Evolutionary conservation across 2,888 invertebrate species (phyloP), one percentile per base, ranked within the genome.

Genomic region (Creontiades dilutus): DNA sequence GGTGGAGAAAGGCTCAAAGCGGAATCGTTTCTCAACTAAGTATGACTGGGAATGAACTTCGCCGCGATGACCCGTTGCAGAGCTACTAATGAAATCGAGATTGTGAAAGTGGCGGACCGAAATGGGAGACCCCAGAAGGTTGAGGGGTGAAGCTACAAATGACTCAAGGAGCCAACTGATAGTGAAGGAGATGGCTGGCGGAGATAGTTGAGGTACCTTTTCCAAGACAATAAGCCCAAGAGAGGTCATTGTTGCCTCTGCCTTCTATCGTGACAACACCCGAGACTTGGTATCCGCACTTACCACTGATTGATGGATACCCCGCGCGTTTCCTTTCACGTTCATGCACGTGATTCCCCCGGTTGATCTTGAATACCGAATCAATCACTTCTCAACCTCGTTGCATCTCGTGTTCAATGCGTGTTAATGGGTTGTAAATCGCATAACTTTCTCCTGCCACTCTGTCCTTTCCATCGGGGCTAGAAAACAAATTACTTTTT

Each of bases 191-290:
- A 82, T 82, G 82, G 82, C 82, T 48, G 27, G 52, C 52, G 3
- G 9, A 82, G 82, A 82, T 82, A 82, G 48, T 23, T 14, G 37
- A 47, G 47, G 78, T 37, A 46, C 16, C 46, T 82, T 82, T 27
- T 52, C 52, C 52, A 48, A 82, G 82, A 82, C 82, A 82, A 82
- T 82, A 82, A 82, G 47, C 82, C 52, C 82, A 19, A 82, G 82
- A 82, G 82, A 82, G 82, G 82, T 86, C 86, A 86, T 86, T 86
- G 86, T 86, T 86, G 68, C 85, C 84, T 52, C n/a, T 84, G 23
- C 84, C 86, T 75, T 75, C 75, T 86, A 75, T 86, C 86, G 86
- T 86, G 86, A 86, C 86, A 86, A 86, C 75, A 68, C 86, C 48
- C 23, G 23, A 81, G 28, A 23, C 52, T 52, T 13, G 27, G 48